Conservation (phyloP, 2,797 vertebrate genomes). For the Micromesistius poutassou region DNA sequence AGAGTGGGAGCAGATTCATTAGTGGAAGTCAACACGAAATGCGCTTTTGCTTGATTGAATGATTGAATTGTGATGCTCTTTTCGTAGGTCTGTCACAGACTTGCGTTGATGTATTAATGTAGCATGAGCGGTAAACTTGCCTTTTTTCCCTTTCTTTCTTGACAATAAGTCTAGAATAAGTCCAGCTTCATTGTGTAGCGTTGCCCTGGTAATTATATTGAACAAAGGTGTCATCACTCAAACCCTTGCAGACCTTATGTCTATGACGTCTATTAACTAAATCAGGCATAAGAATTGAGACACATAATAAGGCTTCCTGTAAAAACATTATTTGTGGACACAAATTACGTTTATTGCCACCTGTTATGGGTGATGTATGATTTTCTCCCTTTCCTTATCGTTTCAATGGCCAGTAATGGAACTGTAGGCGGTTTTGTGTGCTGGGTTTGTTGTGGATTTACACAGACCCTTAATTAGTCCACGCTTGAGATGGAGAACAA, state of each 20-base stretch:
- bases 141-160: not conserved
- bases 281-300: too few relatives aligned
- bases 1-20: not conserved
- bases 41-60: too few relatives aligned
- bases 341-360: too few relatives aligned
- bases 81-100: not conserved
- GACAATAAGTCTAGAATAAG: not conserved
- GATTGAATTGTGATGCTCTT: too few relatives aligned
- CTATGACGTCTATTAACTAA: too few relatives aligned
- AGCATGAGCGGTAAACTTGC: not conserved
- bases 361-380: too few relatives aligned
- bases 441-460: not conserved
- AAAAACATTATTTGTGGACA: too few relatives aligned
- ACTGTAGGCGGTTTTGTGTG: not conserved
- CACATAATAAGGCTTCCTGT: not conserved
- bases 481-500: constrained; percentile 10
- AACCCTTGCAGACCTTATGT: not conserved
- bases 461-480: not conserved
- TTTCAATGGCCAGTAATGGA: not conserved
- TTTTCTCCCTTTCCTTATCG: not conserved
- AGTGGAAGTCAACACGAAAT: not conserved
- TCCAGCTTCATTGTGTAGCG: not conserved
- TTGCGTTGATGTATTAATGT: not conserved
- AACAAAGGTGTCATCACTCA: not conserved
- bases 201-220: not conserved